Percentiles rank a stretch among this genome's conserved stretches.
These are phyloP conservation scores for Diuraphis noxia DNA, from an alignment of 1,140 invertebrate genomes.

Conservation along the genomic window DNA sequence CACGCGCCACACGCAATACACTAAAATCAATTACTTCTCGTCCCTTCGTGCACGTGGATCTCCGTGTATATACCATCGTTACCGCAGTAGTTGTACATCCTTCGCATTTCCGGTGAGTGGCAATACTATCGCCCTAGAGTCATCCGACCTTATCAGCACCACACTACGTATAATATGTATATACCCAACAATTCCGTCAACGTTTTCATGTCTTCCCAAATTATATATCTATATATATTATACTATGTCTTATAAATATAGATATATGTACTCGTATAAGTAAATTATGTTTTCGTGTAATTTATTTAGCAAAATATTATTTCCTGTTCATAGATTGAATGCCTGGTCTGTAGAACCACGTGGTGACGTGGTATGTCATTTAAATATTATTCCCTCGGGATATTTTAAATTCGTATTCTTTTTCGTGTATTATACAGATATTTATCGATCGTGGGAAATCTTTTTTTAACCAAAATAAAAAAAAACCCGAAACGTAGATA, in stretches of 20 bases:
- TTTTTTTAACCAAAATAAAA: not conserved
- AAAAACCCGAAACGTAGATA: not conserved
- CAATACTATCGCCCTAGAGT: not conserved
- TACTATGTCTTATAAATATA: too few relatives aligned
- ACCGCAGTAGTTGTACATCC: not conserved
- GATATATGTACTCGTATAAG: too few relatives aligned
- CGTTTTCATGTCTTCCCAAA: not conserved
- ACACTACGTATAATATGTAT: not conserved
- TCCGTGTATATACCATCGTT: not conserved
- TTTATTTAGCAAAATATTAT: not conserved
- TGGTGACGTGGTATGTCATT: not conserved
- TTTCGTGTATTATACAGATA: too few relatives aligned
- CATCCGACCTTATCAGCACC: slow-evolving; percentile 22
- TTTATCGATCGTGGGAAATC: too few relatives aligned
- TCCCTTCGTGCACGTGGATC: slow-evolving; percentile 15
- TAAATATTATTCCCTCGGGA: not conserved
- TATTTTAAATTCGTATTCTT: too few relatives aligned
- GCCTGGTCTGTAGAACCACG: too few relatives aligned
- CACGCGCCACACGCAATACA: not conserved
- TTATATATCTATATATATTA: not conserved
- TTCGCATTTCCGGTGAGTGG: slow-evolving; percentile 14
- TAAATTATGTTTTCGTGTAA: not conserved
- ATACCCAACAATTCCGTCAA: not conserved
- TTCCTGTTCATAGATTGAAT: not conserved
- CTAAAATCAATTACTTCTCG: slow-evolving; percentile 13